Evolutionary conservation across 2,113 vertebrate genomes (phyloP).

Genomic region (Cololabis saira): DNA sequence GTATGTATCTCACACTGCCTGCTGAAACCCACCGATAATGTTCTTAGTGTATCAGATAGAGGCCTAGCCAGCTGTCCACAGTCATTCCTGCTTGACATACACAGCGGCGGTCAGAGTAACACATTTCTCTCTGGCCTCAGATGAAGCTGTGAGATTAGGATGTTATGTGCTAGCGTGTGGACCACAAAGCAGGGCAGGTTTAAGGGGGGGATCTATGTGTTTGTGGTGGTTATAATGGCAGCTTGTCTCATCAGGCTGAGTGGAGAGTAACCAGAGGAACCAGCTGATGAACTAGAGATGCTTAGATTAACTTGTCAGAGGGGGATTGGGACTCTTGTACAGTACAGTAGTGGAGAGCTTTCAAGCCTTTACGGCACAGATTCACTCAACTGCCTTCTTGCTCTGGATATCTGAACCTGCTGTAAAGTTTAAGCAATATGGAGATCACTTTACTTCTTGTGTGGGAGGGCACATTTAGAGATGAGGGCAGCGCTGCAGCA

Average conservation of each 20-base stretch:
- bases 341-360: neutral
- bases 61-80: slow-evolving; percentile 75
- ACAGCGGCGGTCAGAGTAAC: slow-evolving; percentile 53
- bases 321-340: slow-evolving; percentile 18
- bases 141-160: slow-evolving; percentile 69
- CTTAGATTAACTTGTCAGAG: slow-evolving; percentile 28
- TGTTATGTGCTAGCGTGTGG: slow-evolving; percentile 72
- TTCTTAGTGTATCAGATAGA: slow-evolving; percentile 75
- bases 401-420: slow-evolving; percentile 23
- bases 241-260: slow-evolving; percentile 36
- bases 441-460: slow-evolving; percentile 31
- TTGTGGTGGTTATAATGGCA: slow-evolving; percentile 58
- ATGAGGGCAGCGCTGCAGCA: slow-evolving; percentile 22
- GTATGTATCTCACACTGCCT: slow-evolving; percentile 53
- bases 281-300: slow-evolving; percentile 4
- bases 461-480: slow-evolving; percentile 3
- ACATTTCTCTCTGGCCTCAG: slow-evolving; percentile 67
- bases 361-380: slow-evolving; percentile 8
- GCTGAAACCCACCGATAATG: slow-evolving; percentile 64
- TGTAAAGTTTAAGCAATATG: slow-evolving; percentile 23
- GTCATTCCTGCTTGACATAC: slow-evolving; percentile 73
- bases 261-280: slow-evolving; percentile 18
- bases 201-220: slow-evolving; percentile 58
- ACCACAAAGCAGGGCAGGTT: slow-evolving; percentile 67
- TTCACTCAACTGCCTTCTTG: neutral